These are phyloP conservation scores for Chaetura pelagica DNA, from an alignment of 2,113 vertebrate species.

Conservation along the genomic window DNA sequence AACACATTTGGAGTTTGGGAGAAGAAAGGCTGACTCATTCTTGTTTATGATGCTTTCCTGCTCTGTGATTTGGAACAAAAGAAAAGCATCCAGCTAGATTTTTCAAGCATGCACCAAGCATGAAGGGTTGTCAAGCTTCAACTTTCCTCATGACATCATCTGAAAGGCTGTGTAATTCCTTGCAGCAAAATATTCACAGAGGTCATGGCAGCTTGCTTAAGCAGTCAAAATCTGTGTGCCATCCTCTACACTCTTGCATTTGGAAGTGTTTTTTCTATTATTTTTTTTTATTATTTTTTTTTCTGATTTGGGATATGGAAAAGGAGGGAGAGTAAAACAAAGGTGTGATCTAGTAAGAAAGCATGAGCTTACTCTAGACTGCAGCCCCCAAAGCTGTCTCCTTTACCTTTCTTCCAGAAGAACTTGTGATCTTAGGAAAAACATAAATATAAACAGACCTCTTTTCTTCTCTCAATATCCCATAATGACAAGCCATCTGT, in stretches of 20 bases:
- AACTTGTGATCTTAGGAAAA: background rate
- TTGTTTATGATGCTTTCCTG: background rate
- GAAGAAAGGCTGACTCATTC: background rate
- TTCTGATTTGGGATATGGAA: background rate
- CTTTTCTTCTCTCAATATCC: background rate
- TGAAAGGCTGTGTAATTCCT: background rate
- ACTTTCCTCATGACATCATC: background rate
- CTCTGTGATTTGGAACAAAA: constrained; percentile 6
- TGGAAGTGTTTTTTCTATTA: background rate
- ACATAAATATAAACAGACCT: background rate
- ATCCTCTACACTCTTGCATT: background rate
- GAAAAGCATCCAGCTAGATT: background rate
- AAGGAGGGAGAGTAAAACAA: background rate
- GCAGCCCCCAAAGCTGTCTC: background rate
- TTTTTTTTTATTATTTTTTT: no score
- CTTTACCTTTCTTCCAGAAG: background rate
- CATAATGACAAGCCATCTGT: background rate
- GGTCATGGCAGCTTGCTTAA: constrained; percentile 11
- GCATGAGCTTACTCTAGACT: background rate
- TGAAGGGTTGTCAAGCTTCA: background rate
- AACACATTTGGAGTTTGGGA: background rate
- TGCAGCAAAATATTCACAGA: constrained; percentile 2
- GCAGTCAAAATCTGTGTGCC: background rate
- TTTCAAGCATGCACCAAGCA: background rate
- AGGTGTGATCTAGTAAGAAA: background rate